These are phyloP conservation scores for Scleropages formosus DNA, from an alignment of 2,797 vertebrate species.

Conservation along the genomic window DNA sequence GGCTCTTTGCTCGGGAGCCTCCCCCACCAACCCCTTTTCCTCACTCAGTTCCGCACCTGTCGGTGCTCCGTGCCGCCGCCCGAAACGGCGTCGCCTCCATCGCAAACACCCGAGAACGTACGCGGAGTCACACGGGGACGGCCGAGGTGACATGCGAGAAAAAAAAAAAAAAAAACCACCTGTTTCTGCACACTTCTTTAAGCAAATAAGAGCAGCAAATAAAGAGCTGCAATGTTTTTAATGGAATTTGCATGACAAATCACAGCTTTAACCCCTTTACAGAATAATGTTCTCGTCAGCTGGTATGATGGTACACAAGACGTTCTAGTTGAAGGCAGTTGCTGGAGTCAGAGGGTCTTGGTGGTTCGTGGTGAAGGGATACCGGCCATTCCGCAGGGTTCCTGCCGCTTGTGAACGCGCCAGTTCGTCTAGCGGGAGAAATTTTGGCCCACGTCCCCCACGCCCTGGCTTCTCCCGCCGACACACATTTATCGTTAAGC, in stretches of 20 bases:
- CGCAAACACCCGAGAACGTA: too few relatives aligned
- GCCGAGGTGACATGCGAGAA: too few relatives aligned
- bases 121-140: too few relatives aligned
- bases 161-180: too few relatives aligned
- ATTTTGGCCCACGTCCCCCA: too few relatives aligned
- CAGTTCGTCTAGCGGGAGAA: too few relatives aligned
- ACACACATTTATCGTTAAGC: too few relatives aligned
- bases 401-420: background rate
- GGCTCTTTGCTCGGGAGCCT: background rate
- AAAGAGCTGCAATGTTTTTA: background rate
- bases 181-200: too few relatives aligned
- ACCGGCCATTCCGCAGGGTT: background rate
- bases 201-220: too few relatives aligned
- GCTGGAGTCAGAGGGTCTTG: background rate
- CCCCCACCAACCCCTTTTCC: background rate
- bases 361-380: background rate
- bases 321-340: background rate
- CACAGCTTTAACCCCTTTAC: background rate
- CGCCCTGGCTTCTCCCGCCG: too few relatives aligned
- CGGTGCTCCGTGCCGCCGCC: conserved; percentile 17
- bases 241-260: background rate
- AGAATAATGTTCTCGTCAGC: background rate
- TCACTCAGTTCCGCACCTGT: background rate
- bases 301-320: too few relatives aligned
- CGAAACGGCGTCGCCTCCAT: too few relatives aligned